phyloP scores from a whole-genome alignment of 2,888 invertebrate species.

The Sphaerophoria taeniata region DNA sequence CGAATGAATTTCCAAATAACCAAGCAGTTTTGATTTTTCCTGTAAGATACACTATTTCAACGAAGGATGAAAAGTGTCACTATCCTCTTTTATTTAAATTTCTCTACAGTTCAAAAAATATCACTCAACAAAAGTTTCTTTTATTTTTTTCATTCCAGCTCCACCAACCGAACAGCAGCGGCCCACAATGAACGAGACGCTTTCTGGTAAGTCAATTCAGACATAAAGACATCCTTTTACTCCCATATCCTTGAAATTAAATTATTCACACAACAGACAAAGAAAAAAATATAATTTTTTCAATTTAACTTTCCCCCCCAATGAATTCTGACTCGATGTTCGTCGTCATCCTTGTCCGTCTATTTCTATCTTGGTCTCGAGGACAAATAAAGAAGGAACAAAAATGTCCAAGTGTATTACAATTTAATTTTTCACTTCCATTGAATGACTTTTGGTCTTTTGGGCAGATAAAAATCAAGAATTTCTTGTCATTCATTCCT shows the following conservation, averaged over 20 bases:
- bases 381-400: not conserved
- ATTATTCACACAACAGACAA: conserved; percentile 63
- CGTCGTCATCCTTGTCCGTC: not conserved
- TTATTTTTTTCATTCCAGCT: conserved; percentile 39
- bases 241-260: conserved; percentile 39
- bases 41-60: no score
- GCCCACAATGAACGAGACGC: conserved; percentile 64
- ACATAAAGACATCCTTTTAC: conserved; percentile 17
- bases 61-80: no score
- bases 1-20: not conserved
- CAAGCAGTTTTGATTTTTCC: not conserved
- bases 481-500: conserved; percentile 59
- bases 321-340: not conserved
- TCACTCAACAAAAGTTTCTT: conserved; percentile 18
- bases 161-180: conserved; percentile 39
- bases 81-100: not conserved
- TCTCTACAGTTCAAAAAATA: not conserved
- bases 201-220: conserved; percentile 59
- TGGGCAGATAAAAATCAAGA: conserved; percentile 50
- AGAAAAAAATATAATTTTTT: conserved; percentile 42
- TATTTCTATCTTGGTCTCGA: no score
- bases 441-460: conserved; percentile 44
- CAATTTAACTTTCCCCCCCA: conserved; percentile 55
- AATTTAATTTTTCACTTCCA: conserved; percentile 72
- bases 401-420: conserved; percentile 63